Base-by-base conservation (phyloP, 2,797 vertebrate genomes). In the Sebastolobus alascanus region DNA sequence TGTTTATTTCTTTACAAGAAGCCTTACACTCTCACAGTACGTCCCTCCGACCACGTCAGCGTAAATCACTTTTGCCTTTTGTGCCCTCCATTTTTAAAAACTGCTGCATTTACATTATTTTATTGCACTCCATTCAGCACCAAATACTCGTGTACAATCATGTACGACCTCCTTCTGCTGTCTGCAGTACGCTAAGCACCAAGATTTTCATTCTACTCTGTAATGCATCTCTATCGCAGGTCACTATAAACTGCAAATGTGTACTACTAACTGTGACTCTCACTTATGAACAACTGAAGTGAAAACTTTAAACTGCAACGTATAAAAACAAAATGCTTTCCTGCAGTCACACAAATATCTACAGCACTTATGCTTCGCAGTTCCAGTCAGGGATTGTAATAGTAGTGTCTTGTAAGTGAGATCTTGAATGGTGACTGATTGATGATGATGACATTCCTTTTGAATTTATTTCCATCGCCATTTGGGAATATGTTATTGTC, bases 91-190 rank as follows among this genome's bases (percentile, higher is more conserved):
- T 65, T 68, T 52, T 61, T 61, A 59, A 46, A 58, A 87, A 83
- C 71, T 84, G 79, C 83, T 89, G 88, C 88, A 83, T 90, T 87
- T 59, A 65, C 65, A 38, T 80, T 1, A 70, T 79, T 72, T 74
- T 75, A 73, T 75, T 87, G 87, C 86, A 89, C 82, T 88, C 55
- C 73, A 84, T 87, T 84, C 73, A 73, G 54, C 82, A 90, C 83
- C 81, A 87, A 90, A 86, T 86, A 80, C 54, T 68, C 40, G 8
- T 37, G 72, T 82, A 79, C 64, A 76, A 46, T 71, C 33, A 31
- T 76, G 60, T 73, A 55, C 64, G 64, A 61, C 59, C 74, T 73
- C 29, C 31, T 40, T 59, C 70, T 68, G 35, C 82, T 82, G 65
- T 87, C 65, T 73, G 73, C 78, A 37, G 65, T 73, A 43, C 59